These are phyloP conservation scores for Pseudochirops cupreus DNA, from an alignment of 2,797 vertebrate genomes.

Conservation along the genomic window DNA sequence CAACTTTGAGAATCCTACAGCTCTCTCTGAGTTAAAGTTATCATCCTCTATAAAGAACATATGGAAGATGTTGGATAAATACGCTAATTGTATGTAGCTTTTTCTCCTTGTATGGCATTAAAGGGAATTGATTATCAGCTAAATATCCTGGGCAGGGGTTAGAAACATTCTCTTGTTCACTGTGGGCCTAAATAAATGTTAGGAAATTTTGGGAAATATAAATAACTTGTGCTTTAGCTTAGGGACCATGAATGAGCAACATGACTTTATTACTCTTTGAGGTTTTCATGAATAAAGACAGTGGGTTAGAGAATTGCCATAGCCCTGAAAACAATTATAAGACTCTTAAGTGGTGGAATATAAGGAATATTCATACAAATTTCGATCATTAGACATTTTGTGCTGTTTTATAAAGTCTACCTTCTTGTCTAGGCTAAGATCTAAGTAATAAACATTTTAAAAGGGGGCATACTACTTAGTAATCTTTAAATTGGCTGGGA, in stretches of 20 bases:
- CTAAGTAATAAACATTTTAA: not conserved
- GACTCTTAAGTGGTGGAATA: not conserved
- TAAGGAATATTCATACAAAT: not conserved
- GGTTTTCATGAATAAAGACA: not conserved
- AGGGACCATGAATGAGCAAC: not conserved
- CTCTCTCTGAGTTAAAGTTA: slow-evolving; percentile 2
- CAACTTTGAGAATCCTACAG: not conserved
- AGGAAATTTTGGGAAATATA: not conserved
- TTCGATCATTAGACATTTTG: not conserved
- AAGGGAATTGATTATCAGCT: not conserved
- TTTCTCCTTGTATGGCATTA: not conserved
- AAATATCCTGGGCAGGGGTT: not conserved
- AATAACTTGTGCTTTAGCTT: not conserved
- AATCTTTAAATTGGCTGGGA: not conserved
- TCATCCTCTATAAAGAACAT: slow-evolving; percentile 3
- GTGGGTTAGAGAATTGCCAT: not conserved
- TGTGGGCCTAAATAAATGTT: not conserved
- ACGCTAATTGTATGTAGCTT: not conserved
- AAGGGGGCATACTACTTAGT: not conserved
- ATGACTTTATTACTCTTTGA: not conserved
- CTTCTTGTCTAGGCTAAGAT: not conserved
- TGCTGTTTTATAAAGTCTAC: not conserved
- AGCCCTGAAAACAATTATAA: not conserved
- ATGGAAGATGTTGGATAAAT: not conserved
- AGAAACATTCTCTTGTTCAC: not conserved